Evolutionary conservation across 1,140 invertebrate genomes (phyloP).

Genomic region (Heliconius congener): DNA sequence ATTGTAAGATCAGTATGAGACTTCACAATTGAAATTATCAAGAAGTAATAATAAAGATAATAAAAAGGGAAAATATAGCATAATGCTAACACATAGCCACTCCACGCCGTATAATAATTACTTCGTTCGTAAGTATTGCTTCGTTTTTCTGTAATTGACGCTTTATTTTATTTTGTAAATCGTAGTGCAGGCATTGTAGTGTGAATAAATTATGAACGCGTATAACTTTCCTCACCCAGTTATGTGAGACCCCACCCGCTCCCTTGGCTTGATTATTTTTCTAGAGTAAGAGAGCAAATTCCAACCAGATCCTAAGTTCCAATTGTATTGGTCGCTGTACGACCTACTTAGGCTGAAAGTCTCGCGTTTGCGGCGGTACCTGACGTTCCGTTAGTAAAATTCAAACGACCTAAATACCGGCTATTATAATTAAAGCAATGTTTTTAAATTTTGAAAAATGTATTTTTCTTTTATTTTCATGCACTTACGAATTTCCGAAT

Average conservation of each 20-base stretch:
- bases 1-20: not conserved
- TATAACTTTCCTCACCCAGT: constrained; percentile 55
- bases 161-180: constrained; percentile 43
- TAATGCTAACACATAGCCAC: not conserved
- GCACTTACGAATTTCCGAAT: not conserved
- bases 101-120: not conserved
- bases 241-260: constrained; percentile 42
- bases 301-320: constrained; percentile 49
- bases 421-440: constrained; percentile 8
- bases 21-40: not conserved
- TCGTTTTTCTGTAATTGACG: constrained; percentile 30
- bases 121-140: not conserved
- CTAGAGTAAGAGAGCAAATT: constrained; percentile 43
- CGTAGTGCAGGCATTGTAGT: constrained; percentile 62
- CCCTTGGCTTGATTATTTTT: constrained; percentile 37
- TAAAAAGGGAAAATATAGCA: not conserved
- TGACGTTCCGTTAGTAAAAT: constrained; percentile 60
- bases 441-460: not conserved
- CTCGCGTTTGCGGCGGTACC: constrained; percentile 62
- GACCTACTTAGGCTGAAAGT: constrained; percentile 68
- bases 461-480: not conserved
- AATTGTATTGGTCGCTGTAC: constrained; percentile 49
- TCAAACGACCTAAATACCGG: constrained; percentile 20
- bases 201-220: constrained; percentile 72
- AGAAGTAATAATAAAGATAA: not conserved